Conservation (phyloP, 2,113 vertebrate genomes). For the Paraplagusia blochii region DNA sequence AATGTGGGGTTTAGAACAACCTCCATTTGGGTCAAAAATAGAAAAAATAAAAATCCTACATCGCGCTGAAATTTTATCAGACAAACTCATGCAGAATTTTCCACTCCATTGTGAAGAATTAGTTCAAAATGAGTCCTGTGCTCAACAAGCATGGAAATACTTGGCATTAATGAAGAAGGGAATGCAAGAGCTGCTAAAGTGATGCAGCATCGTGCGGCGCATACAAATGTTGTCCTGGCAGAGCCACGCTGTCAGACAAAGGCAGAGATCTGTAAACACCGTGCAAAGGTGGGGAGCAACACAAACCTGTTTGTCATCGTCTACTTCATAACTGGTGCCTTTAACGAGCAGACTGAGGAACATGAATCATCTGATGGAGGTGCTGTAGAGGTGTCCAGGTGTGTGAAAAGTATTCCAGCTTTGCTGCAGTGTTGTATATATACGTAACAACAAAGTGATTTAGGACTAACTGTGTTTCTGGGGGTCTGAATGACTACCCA, state of each 20-base stretch:
- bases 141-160: slow-evolving; percentile 6
- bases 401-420: not conserved
- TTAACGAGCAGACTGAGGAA: too few relatives aligned
- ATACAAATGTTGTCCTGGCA: not conserved
- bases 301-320: too few relatives aligned
- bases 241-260: not conserved
- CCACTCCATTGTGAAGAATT: slow-evolving; percentile 5
- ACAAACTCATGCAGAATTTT: not conserved
- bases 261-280: too few relatives aligned
- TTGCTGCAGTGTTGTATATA: not conserved
- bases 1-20: slow-evolving; percentile 24
- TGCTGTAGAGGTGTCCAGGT: too few relatives aligned
- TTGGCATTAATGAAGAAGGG: slow-evolving; percentile 18
- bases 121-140: slow-evolving; percentile 12
- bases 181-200: slow-evolving; percentile 19
- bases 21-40: slow-evolving; percentile 9
- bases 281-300: too few relatives aligned
- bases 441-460: not conserved
- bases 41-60: too few relatives aligned
- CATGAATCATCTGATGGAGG: too few relatives aligned
- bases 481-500: too few relatives aligned
- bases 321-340: too few relatives aligned
- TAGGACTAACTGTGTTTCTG: too few relatives aligned
- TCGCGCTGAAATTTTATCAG: too few relatives aligned
- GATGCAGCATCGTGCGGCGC: slow-evolving; percentile 4